These are phyloP conservation scores for Apis mellifera DNA, from an alignment of 1,140 invertebrate species.

Conservation along the genomic window Amel_HAv3.1 CM009939.2:2690501-2691000, in stretches of 20 bases:
- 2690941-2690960: too few species aligned
- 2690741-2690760: conserved; percentile 71
- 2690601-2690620: conserved; percentile 47
- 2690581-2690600: conserved; percentile 31
- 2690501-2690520: not conserved
- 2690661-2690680: conserved; percentile 35
- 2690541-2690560: not conserved
- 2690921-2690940: too few species aligned
- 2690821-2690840: not conserved
- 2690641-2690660: conserved; percentile 35
- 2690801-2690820: conserved; percentile 34
- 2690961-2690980: too few species aligned
- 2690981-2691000: too few species aligned
- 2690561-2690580: conserved; percentile 8
- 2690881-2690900: not conserved
- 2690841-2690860: not conserved
- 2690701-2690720: conserved; percentile 66
- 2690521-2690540: not conserved
- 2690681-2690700: conserved; percentile 72
- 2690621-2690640: not conserved
- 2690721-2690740: conserved; percentile 61
- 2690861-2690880: not conserved
- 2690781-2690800: conserved; percentile 25
- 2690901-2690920: too few species aligned
- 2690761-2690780: conserved; percentile 59